Evolutionary conservation across 64 coral and sea anemone species (phyloP), one percentile per base, ranked within the genome.

Genomic region (Astreopora myriophthalma): DNA sequence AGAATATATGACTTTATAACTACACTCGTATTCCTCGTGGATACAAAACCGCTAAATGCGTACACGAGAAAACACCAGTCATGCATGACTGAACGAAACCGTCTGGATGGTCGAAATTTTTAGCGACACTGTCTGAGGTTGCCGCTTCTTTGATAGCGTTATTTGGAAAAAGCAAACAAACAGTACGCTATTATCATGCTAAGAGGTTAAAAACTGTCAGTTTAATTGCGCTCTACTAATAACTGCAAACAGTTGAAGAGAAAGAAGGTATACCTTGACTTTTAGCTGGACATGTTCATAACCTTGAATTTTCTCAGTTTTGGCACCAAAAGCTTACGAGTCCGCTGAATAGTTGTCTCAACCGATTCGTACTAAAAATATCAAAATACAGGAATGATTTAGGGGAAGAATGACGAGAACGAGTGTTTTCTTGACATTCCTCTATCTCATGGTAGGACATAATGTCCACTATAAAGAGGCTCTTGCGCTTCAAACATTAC

Each of bases 371-470:
- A 11, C 13, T 26, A 26, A 64, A 46, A 64, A 24, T 2, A 20
- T 7, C 51, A 24, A 64, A 64, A 29, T 20, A 44, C 22, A 24
- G 48, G 44, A 34, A 58, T 34, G 8, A 55, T 80, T 58, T 7
- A 57, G 17, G 27, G 29, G 33, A 80, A 51, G 3, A 37, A 82
- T 82, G 52, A 64, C 4, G 5, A 69, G 31, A 23, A 32, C 17
- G 16, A 48, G 26, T 4, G 22, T 42, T 48, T 67, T 69, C 44
- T 57, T 9, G 13, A 39, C 87, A 89, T 89, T 89, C 87, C 74
- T 89, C 0, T 30, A 68, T 89, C 74, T 89, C 87, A 7, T 34
- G 23, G 79, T 64, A 35, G 49, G 3, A 35, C 60, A 28, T 24
- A 66, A 13, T 20, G 24, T 76, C 9, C 34, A 37, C 12, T 24